Base-by-base conservation (phyloP, 2,797 vertebrate genomes). In the Megalops cyprinoides region DNA sequence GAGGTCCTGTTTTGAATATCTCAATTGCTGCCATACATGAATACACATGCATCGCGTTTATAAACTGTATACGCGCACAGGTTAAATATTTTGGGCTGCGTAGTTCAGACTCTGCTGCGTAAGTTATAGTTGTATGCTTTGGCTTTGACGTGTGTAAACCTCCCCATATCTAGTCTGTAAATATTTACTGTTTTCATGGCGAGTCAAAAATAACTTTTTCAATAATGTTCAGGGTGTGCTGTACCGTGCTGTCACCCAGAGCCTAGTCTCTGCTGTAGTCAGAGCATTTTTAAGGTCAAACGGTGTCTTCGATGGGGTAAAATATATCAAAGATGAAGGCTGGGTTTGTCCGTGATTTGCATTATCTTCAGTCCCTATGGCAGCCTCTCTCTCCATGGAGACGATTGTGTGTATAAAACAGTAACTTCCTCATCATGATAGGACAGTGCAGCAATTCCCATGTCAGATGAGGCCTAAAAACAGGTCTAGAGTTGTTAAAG, bases 321-420 rank as follows among this genome's bases (percentile, higher is more conserved):
- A 44, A 31, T 1, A 31, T 51, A 34, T 74, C 48, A 49, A 46
- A 74, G 18, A 25, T 20, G 18, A 49, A 31, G n/a, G 20, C 46
- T 74, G 73, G n/a, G 44, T 20, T 71, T n/a, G 42, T 44, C 42
- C 44, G 37, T 44, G 18, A 71, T 44, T 71, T 71, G 42, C 44
- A 71, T 44, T 23, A 18, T 37, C 12, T 71, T n/a, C 67, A 69
- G 34, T 20, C 42, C n/a, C n/a, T n/a, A n/a, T n/a, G n/a, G n/a
- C 18, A 12, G 67, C 44, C 39, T 7, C 65, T n/a, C 42, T 15
- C 8, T 20, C 23, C 37, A 71, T 71, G n/a, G n/a, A n/a, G n/a
- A n/a, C n/a, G n/a, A n/a, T n/a, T n/a, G n/a, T n/a, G n/a, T 71
- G 12, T 71, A 71, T 71, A 71, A 71, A 71, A 71, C 39, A 31